A percentile compares a stretch with the other conserved stretches of the same genome.
Evolutionary conservation across 2,888 invertebrate species (phyloP).

Genomic region (Tanypteryx hageni): DNA sequence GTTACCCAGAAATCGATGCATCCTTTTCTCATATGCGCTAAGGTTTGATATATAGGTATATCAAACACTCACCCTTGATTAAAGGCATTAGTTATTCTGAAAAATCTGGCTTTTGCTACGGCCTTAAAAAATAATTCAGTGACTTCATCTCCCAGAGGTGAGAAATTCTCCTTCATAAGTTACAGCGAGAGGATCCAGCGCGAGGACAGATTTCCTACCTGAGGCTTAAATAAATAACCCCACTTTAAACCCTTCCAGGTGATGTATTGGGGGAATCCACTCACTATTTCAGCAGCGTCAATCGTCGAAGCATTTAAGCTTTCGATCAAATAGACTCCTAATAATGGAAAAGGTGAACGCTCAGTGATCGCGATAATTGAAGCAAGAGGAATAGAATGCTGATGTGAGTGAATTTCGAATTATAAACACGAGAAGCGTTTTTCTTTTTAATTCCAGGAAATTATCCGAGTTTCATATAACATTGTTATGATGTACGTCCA

Average conservation of each 20-base stretch:
- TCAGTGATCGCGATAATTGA: neutral
- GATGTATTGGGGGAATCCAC: neutral
- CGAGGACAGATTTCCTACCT: neutral
- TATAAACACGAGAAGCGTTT: neutral
- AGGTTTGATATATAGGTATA: too few species aligned
- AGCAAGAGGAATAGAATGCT: neutral
- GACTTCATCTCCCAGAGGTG: too few species aligned
- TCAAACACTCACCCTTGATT: too few species aligned
- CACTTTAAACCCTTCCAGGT: neutral
- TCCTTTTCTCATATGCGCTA: too few species aligned
- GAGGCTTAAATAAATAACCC: neutral
- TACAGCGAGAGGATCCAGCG: neutral
- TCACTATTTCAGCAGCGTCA: neutral
- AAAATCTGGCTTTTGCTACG: too few species aligned
- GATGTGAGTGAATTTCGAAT: neutral
- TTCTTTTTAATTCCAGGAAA: neutral
- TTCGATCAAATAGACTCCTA: neutral
- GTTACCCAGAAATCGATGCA: too few species aligned
- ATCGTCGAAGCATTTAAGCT: conserved; percentile 4
- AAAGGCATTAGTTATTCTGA: too few species aligned
- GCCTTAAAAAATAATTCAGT: too few species aligned
- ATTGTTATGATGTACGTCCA: too few species aligned
- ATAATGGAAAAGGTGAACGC: neutral
- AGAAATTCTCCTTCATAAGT: too few species aligned
- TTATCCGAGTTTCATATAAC: neutral